Evolutionary conservation across 2,888 invertebrate species (phyloP), one percentile per base, ranked within the genome.

Genomic region (Diloba caeruleocephala): DNA sequence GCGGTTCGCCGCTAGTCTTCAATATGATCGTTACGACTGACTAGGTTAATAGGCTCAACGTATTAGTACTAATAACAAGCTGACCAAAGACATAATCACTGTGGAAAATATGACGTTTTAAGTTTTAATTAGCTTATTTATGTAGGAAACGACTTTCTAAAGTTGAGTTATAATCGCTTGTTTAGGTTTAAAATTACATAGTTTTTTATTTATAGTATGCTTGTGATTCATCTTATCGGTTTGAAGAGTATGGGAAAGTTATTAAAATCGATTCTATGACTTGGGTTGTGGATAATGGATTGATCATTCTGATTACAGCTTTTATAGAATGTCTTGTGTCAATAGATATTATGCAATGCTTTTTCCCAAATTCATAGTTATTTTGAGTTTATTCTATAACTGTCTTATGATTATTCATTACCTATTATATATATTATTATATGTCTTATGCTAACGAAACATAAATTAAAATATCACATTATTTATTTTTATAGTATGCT

Each of bases 21-120:
- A 31, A 65, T 65, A 29, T 29, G 9, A 57, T 44, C 58, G 23
- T 38, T 28, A 39, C n/a, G 19, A 32, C 32, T 44, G 13, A 21
- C 28, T 43, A 29, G 7, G 46, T 53, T 41, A 37, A 41, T 36
- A 28, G 31, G 31, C 15, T 28, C 3, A 7, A 15, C 17, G 3
- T 8, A 3, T 37, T 9, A 19, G 34, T 37, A 29, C 12, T 13
- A 28, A 15, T 19, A 26, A 17, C 28, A 17, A 7, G n/a, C 3
- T 36, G 10, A 21, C 3, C 6, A 2, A 14, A 4, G 5, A 31
- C 0, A 5, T 10, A n/a, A 32, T 29, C 7, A 31, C 9, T 21
- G 5, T 21, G 7, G 7, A 21, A n/a, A 3, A 17, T 17, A 32
- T n/a, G 14, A 32, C 6, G 9, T n/a, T n/a, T 6, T 3, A 32